Evolutionary conservation across 2,113 vertebrate genomes (phyloP).

Genomic region (Thryonomys swinderianus): DNA sequence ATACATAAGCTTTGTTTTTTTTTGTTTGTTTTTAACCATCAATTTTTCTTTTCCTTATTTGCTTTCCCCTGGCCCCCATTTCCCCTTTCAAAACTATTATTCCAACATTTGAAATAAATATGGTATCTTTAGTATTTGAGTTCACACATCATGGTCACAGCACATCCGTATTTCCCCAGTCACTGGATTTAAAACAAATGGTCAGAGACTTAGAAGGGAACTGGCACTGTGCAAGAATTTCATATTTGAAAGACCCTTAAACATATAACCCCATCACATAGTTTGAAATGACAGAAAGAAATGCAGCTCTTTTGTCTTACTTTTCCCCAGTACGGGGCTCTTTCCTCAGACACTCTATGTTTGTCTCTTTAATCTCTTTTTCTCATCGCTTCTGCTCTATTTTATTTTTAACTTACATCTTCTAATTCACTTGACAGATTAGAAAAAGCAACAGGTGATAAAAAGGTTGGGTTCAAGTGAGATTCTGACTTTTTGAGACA

Average conservation of each 20-base stretch:
- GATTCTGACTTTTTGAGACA: too few species aligned
- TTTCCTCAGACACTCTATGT: not conserved
- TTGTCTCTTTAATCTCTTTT: not conserved
- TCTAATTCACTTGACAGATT: not conserved
- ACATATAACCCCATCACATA: not conserved
- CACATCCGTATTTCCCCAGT: not conserved
- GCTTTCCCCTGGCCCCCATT: too few species aligned
- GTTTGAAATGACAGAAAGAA: not conserved
- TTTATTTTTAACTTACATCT: not conserved
- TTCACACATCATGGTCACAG: not conserved
- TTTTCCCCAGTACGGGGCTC: not conserved
- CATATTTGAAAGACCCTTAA: not conserved
- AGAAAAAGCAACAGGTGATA: not conserved
- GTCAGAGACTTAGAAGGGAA: not conserved
- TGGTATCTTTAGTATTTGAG: not conserved
- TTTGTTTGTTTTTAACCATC: too few species aligned
- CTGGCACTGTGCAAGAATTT: not conserved
- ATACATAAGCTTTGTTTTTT: too few species aligned
- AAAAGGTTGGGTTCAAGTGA: not conserved
- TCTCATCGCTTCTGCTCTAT: not conserved
- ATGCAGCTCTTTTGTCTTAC: not conserved
- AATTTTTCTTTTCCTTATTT: too few species aligned
- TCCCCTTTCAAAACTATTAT: not conserved
- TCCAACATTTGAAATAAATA: conserved; percentile 18
- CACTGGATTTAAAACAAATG: not conserved